Evolutionary conservation across 2,797 vertebrate species (phyloP), one percentile per base, ranked within the genome.

Genomic region (Peromyscus nudipes): DNA sequence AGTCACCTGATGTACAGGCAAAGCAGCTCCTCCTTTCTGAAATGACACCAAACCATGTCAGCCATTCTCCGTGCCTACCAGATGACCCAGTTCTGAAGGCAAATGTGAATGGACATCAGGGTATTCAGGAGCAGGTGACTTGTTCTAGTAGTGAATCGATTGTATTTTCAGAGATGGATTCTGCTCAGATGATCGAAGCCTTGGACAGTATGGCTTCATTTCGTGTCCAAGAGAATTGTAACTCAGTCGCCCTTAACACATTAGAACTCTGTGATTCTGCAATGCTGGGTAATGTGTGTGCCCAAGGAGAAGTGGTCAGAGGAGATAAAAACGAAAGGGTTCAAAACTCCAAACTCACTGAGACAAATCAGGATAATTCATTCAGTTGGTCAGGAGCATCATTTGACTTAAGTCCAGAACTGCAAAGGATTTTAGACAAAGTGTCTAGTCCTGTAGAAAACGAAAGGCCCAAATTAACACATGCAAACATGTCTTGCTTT

Each of bases 401-500:
- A 0, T 98, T 99, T 98, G 97, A 98, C 29, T 98, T 99, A 97
- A 99, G 99, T 96, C 99, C 99, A 75, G 99, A 99, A 96, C 97
- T 99, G 95, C 99, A 99, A 94, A 99, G 99, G 62, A 98, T 99
- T 89, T 99, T 99, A 97, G 99, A 99, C 97, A 98, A 98, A 82
- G 99, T 99, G 98, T 98, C 99, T 11, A 99, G 98, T 94, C 98
- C 99, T 98, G 99, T 99, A 82, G 99, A 98, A 96, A 94, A 92
- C 84, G 85, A 6, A 93, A 96, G 98, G 73, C 57, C 75, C n/a
- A 96, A 93, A 87, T 94, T 96, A 94, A 65, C 21, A 34, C 91
- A 37, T 81, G 2, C 55, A 67, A 81, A 75, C 16, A 94, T 71
- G 52, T 93, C 93, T 34, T 64, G 13, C 96, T 80, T 94, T 67